Evolutionary conservation across 2,888 invertebrate species (phyloP), one percentile per base, ranked within the genome.

Genomic region (Plebejus argus): DNA sequence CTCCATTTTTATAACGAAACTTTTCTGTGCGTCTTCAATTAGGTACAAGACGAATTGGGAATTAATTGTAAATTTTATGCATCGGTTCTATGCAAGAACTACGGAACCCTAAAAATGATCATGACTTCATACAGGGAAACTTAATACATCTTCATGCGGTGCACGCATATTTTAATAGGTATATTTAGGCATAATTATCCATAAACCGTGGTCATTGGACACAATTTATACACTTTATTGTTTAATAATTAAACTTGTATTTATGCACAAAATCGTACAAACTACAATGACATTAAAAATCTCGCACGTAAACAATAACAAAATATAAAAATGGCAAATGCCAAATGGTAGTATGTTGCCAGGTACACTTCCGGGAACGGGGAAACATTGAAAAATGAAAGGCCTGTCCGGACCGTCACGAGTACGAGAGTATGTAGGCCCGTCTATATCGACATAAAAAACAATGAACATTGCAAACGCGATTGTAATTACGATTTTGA

Each of bases 1-100:
- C 77, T 87, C 88, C 87, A 88, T 87, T 23, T 74, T 74, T 74
- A 7, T 18, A 18, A 70, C 8, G 10, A 35, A 71, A 39, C 10
- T 39, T 61, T 2, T 12, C 23, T 66, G 28, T 33, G 15, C 66
- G 28, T 66, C 15, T 28, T 66, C 12, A 18, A 66, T 66, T 66
- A n/a, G n/a, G n/a, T n/a, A 66, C 28, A 15, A 66, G 61, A 23
- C 12, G 8, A 61, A 23, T 61, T 23, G 10, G 10, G 1, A 23
- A 61, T 23, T 3, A 61, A 23, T 23, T 23, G 23, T 12, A 12
- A 61, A 61, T 23, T 61, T 23, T 66, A 66, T 28, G 15, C 28
- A 66, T 66, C 5, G 66, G 15, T 66, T 66, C 28, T 12, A 28
- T 61, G 28, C 10, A 12, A 28, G 15, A 18, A n/a, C n/a, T n/a